Evolutionary conservation across 2,797 vertebrate species (phyloP).

Genomic region (Pitangus sulphuratus): DNA sequence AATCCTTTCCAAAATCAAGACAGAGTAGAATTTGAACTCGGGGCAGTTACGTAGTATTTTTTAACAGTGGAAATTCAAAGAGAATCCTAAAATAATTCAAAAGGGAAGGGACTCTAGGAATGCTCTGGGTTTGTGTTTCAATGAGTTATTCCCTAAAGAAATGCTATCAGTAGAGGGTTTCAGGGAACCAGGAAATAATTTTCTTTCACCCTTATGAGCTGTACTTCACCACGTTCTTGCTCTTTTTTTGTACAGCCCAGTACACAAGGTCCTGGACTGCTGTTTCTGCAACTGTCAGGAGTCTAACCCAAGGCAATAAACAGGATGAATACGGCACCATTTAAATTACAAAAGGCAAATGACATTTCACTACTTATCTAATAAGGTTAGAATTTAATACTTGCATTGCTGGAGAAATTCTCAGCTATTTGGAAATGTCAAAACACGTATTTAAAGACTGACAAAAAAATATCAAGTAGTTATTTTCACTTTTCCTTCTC

Average conservation of each 20-base stretch:
- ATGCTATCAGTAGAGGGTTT: neutral
- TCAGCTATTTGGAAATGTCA: neutral
- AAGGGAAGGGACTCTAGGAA: neutral
- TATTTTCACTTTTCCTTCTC: slow-evolving; percentile 18
- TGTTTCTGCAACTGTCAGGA: neutral
- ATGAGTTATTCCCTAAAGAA: neutral
- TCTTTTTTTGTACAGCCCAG: neutral
- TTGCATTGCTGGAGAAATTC: neutral
- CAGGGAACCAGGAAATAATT: neutral
- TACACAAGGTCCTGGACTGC: neutral
- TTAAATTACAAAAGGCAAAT: neutral
- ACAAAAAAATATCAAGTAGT: neutral
- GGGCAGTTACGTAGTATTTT: neutral
- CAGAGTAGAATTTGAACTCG: neutral
- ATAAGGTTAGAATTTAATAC: neutral
- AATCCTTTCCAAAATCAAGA: neutral
- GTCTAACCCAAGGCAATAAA: neutral
- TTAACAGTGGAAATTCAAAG: neutral
- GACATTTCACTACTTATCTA: neutral
- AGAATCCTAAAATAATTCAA: neutral
- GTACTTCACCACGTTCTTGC: neutral
- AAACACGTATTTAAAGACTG: neutral
- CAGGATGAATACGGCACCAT: neutral
- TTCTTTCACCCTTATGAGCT: neutral
- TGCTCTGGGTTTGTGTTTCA: slow-evolving; percentile 11